phyloP scores from a whole-genome alignment of 2,797 vertebrate genomes.

The Ara ararauna region DNA sequence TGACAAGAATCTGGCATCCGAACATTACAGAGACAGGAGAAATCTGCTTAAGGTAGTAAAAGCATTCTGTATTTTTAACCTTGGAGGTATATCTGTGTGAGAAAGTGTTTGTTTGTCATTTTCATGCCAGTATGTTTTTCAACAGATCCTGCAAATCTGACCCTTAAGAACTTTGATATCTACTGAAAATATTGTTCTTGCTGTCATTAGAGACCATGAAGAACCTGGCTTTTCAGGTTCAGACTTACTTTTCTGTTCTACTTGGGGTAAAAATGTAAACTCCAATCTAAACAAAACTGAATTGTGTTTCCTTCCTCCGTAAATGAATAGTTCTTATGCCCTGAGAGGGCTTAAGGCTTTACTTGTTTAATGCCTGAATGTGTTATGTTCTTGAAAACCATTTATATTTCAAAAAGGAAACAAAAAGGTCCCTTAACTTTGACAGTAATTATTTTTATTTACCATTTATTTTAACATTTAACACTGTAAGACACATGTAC shows the following conservation, averaged over 20 bases:
- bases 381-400: neutral
- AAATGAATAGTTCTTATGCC: neutral
- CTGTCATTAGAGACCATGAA: neutral
- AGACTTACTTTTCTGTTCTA: neutral
- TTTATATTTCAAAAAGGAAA: neutral
- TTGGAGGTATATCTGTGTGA: neutral
- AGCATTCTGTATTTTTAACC: neutral
- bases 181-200: neutral
- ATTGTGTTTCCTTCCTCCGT: neutral
- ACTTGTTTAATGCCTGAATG: neutral
- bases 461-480: neutral
- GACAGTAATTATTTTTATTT: neutral
- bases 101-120: neutral
- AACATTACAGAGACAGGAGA: constrained; percentile 98
- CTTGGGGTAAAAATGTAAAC: neutral
- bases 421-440: neutral
- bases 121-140: neutral
- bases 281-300: neutral
- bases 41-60: constrained; percentile 93
- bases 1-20: constrained; percentile 98
- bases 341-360: neutral
- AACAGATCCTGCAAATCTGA: neutral
- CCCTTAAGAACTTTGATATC: neutral
- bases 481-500: fast-evolving
- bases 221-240: neutral